Conservation (phyloP, 2,888 invertebrate genomes). For the Melieria omissa region DNA sequence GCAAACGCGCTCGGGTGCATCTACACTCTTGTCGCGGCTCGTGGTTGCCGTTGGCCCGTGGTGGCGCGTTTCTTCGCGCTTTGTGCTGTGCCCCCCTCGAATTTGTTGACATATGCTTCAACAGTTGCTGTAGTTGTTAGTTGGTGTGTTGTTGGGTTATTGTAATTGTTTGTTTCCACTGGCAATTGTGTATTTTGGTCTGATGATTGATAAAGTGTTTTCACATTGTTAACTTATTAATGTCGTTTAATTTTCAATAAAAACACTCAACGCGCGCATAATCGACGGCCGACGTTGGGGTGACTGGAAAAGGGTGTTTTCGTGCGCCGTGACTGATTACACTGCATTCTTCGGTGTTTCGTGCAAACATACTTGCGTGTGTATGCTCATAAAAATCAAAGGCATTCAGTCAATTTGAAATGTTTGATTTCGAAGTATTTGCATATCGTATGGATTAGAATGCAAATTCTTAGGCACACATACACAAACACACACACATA, state of each 20-base stretch:
- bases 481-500: too few relatives aligned
- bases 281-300: too few relatives aligned
- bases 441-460: too few relatives aligned
- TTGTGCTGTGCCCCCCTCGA: background rate
- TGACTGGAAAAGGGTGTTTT: too few relatives aligned
- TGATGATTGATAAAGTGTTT: constrained; percentile 50
- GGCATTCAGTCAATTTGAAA: too few relatives aligned
- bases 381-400: too few relatives aligned
- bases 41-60: background rate
- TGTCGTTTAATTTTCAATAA: background rate
- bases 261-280: background rate
- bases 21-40: background rate
- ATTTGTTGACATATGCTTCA: constrained; percentile 6
- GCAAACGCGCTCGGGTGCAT: background rate
- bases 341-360: too few relatives aligned
- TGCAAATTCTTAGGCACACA: too few relatives aligned
- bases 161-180: constrained; percentile 27
- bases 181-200: constrained; percentile 33
- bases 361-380: too few relatives aligned
- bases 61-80: background rate
- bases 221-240: constrained; percentile 47
- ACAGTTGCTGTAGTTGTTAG: background rate
- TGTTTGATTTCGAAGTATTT: too few relatives aligned
- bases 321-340: too few relatives aligned
- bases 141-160: too few relatives aligned